Base-by-base conservation (phyloP, 2,797 vertebrate species). In the Margarornis squamiger region DNA sequence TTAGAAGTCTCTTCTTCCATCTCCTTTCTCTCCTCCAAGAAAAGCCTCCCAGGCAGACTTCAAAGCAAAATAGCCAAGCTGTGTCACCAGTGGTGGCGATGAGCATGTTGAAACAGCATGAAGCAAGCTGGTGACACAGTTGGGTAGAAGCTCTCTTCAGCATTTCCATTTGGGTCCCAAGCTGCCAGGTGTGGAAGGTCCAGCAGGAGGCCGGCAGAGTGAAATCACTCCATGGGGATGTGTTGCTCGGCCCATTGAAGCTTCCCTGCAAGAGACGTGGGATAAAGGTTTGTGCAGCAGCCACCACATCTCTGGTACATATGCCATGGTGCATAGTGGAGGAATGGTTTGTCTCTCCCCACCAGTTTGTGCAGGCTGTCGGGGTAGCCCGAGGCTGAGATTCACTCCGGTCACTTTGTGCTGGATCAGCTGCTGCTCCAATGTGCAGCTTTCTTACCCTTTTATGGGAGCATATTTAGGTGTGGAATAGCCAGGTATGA, bases 211-310 rank as follows among this genome's bases (percentile, higher is more conserved):
- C 48, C 45, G 27, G 34, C 20, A 52, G 79, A 41, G 17, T 65
- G 46, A 70, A 79, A 9, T 1, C 8, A 38, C 24, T 57, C 20
- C 1, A 1, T 43, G n/a, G 58, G 43, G 23, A 16, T 34, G 43
- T 34, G 34, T 59, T 76, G 41, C 59, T 70, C 23, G 62, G 59
- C 14, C 39, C 34, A 2, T 26, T 2, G 2, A 51, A 16, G 21
- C 4, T 54, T 79, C 34, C 32, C 30, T 58, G 39, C 39, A 22
- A 14, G 55, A 45, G 30, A 14, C 2, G 0, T 1, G 5, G 27
- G 19, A 19, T 76, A 23, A 30, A 43, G 23, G 26, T 70, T 80
- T 0, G 0, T 36, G 23, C 59, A 68, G 46, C 45, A 91, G 30
- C 26, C 27, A n/a, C 26, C 14, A 6, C 7, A 5, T 51, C 72